phyloP scores from a whole-genome alignment of 2,888 invertebrate species.

The Zygogramma bicolorata region DNA sequence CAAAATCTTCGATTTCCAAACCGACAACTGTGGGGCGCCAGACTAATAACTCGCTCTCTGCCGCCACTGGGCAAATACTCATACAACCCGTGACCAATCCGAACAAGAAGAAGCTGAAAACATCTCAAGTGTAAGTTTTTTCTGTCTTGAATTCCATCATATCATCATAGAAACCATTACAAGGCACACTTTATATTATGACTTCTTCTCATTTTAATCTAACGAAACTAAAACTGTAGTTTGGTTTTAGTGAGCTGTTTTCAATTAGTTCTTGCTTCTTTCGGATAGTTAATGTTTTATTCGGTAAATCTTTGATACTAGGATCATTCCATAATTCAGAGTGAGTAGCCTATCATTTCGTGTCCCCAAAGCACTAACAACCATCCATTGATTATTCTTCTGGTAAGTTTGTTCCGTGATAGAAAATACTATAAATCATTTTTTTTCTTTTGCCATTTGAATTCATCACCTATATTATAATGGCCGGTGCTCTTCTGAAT shows the following conservation, averaged over 20 bases:
- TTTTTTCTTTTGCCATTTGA: too few species aligned
- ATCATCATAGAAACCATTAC: background rate
- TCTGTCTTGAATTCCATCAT: background rate
- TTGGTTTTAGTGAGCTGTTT: too few species aligned
- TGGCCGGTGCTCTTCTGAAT: too few species aligned
- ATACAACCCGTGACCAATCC: constrained; percentile 70
- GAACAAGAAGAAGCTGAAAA: constrained; percentile 67
- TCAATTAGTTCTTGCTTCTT: too few species aligned
- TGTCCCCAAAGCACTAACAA: background rate
- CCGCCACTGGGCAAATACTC: constrained; percentile 86
- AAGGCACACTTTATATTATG: too few species aligned
- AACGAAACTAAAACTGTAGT: too few species aligned
- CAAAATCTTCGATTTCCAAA: constrained; percentile 36
- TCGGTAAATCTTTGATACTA: background rate
- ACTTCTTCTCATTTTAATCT: too few species aligned
- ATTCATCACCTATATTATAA: background rate
- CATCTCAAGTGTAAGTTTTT: constrained; percentile 76
- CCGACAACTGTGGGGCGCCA: constrained; percentile 75
- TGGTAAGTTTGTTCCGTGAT: too few species aligned
- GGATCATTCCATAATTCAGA: too few species aligned
- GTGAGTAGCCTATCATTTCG: too few species aligned
- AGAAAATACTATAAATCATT: too few species aligned
- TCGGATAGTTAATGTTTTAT: background rate
- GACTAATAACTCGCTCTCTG: constrained; percentile 88
- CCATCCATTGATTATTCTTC: too few species aligned